Conservation (phyloP, 92 coral and sea anemone genomes). For the Paramuricea clavata region DNA sequence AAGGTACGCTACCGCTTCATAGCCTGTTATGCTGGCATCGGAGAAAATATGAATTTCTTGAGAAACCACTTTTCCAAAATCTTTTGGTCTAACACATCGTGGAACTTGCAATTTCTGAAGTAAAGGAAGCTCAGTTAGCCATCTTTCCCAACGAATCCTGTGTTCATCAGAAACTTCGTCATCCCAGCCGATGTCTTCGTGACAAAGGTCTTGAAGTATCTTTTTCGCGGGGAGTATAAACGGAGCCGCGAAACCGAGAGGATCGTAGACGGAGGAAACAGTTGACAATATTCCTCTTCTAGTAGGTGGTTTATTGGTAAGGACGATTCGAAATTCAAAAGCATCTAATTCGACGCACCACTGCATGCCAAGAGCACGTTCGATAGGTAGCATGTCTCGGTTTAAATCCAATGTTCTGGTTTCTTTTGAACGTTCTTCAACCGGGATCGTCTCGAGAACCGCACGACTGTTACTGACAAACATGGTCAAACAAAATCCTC, state of each 20-base stretch:
- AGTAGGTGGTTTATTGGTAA: neutral
- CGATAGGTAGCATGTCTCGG: neutral
- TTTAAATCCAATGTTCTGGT: slow-evolving; percentile 5
- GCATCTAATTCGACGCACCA: slow-evolving; percentile 4
- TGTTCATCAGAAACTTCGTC: neutral
- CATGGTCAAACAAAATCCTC: slow-evolving; percentile 7
- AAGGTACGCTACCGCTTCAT: slow-evolving; percentile 62
- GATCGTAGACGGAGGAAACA: slow-evolving; percentile 16
- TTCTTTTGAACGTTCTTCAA: slow-evolving; percentile 7
- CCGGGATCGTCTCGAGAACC: slow-evolving; percentile 3
- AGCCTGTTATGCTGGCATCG: slow-evolving; percentile 61
- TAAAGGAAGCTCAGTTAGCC: slow-evolving; percentile 2
- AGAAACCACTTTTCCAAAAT: slow-evolving; percentile 8
- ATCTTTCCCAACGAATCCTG: slow-evolving; percentile 6
- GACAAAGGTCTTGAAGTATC: too few relatives aligned
- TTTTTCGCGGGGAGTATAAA: slow-evolving; percentile 13
- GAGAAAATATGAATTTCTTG: slow-evolving; percentile 54
- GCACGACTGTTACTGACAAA: slow-evolving; percentile 27
- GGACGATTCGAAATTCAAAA: neutral
- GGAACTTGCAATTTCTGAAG: slow-evolving; percentile 8
- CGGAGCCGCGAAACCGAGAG: slow-evolving; percentile 21
- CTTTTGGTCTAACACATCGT: neutral
- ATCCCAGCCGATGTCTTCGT: too few relatives aligned
- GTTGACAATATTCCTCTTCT: slow-evolving; percentile 19
- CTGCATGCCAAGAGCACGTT: slow-evolving; percentile 8